Base-by-base conservation (phyloP, 2,888 invertebrate species). In the Athripsodes cinereus region DNA sequence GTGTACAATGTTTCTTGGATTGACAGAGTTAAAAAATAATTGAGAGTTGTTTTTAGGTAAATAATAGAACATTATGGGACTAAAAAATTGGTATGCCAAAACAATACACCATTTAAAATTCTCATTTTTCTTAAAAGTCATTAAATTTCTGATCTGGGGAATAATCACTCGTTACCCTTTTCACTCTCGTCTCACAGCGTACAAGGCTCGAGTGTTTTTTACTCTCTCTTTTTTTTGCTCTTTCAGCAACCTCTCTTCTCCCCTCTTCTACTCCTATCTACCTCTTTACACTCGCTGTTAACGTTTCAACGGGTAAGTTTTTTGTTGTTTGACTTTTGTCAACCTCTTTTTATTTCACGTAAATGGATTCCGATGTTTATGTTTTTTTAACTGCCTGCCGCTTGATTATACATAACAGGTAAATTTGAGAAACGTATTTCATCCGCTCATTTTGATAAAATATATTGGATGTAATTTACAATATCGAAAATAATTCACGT, bases 261-360 rank as follows among this genome's bases (percentile, higher is more conserved):
- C 22, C 26, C 54, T 8, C 21, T 26, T 22, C 34, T 34, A 20
- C 54, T 13, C 40, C 40, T 44, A 11, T 44, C 18, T 19, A 20
- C 53, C 53, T 53, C 21, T 46, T n/a, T 18, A n/a, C n/a, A n/a
- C n/a, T n/a, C n/a, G 46, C 44, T 11, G 47, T 47, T 46, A 53
- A 46, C 53, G 22, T 53, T 53, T 53, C 53, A 53, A 22, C 44
- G 53, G 44, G 22, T n/a, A 53, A 46, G n/a, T 34, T 52, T 35
- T 35, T 52, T 26, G 26, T 52, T 35, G 35, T 31, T 44, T 55
- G 46, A 50, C 21, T 50, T 22, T 50, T 50, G 22, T 50, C 26
- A 50, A 50, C 50, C 50, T 22, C 13, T 40, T 48, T 48, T 48
- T 48, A 48, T 48, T 48, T 48, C 10, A 26, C 26, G 26, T 48